Evolutionary conservation across 2,888 invertebrate species (phyloP), one percentile per base, ranked within the genome.

Genomic region (Catocala nupta): DNA sequence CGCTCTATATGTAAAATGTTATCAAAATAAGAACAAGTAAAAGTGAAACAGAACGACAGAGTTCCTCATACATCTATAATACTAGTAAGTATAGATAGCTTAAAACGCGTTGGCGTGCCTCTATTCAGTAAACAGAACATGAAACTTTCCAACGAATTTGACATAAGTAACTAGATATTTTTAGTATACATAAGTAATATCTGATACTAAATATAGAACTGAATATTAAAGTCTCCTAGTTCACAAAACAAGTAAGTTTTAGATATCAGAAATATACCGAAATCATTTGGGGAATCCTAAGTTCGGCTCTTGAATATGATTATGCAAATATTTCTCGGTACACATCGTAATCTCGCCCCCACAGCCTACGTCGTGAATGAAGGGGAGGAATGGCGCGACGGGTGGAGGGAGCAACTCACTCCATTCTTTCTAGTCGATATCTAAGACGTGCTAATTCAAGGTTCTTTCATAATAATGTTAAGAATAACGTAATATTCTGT

Each of bases 241-340:
- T 43, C 6, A 48, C 43, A 34, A 49, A 54, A 6, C 16, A 44
- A 54, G 50, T 45, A 44, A 54, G 50, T 45, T 42, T 45, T 53
- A n/a, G 44, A 68, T 55, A 56, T 49, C 61, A 59, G 64, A 66
- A 67, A 64, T 55, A 62, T 53, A 55, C 59, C 48, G 52, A 64
- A 9, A 69, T 70, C 49, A 58, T 67, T 57, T 52, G 63, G 48
- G 57, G 61, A 75, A 77, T 75, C 77, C 68, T 61, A 75, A 77
- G 66, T 75, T 75, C 53, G 68, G 53, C 73, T 74, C 70, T 77
- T 78, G 80, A 84, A 82, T 86, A 80, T 79, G 78, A 83, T 87
- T 88, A 88, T 84, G 88, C 82, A 87, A 88, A 88, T 85, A 71
- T 33, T 48, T 63, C 69, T 71, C 66, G 64, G 62, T 63, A 74